phyloP scores from a whole-genome alignment of 2,888 invertebrate genomes.

The Lycaena phlaeas region DNA sequence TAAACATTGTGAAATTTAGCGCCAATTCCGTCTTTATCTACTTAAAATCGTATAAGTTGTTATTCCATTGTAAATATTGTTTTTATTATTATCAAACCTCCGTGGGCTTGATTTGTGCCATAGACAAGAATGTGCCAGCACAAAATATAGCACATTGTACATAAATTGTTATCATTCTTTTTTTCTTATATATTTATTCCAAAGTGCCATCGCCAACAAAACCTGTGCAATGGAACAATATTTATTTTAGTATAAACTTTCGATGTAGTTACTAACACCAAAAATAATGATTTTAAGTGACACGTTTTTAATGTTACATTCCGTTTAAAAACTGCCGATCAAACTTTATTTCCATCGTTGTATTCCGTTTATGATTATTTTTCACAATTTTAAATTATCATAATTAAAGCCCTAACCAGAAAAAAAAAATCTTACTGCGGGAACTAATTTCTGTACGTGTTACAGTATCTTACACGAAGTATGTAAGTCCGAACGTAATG shows the following conservation, averaged over 20 bases:
- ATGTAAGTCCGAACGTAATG: no score
- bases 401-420: no score
- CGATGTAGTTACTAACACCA: conserved; percentile 67
- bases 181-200: conserved; percentile 51
- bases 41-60: conserved; percentile 16
- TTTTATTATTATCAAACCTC: conserved; percentile 34
- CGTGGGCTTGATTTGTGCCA: conserved; percentile 54
- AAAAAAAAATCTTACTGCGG: no score
- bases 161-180: conserved; percentile 36
- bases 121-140: conserved; percentile 30
- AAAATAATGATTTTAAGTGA: conserved; percentile 46
- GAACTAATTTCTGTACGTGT: no score
- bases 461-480: no score
- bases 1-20: conserved; percentile 52
- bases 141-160: conserved; percentile 25
- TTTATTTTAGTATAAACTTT: conserved; percentile 50
- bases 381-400: no score
- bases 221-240: conserved; percentile 49
- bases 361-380: not conserved
- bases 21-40: conserved; percentile 17
- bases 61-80: conserved; percentile 47
- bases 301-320: conserved; percentile 12
- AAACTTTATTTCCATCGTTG: not conserved
- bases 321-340: not conserved
- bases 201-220: conserved; percentile 54